phyloP scores from a whole-genome alignment of 2,113 vertebrate species.

The Turnix velox region DNA sequence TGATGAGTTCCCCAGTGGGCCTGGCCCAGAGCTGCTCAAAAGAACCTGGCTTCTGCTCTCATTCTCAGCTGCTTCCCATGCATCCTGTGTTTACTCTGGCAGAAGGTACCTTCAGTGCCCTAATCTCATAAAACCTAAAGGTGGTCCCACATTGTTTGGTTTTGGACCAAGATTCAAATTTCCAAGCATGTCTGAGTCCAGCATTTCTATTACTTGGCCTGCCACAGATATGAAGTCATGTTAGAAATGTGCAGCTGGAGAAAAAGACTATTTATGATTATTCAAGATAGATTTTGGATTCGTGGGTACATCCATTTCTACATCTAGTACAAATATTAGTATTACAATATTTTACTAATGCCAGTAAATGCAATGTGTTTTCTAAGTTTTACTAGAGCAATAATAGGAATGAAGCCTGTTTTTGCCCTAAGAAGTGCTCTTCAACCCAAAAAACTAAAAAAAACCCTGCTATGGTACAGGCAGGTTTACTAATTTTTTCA shows the following conservation, averaged over 20 bases:
- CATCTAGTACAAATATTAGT: background rate
- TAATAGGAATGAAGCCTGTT: background rate
- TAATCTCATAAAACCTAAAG: background rate
- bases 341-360: background rate
- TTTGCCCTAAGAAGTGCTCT: background rate
- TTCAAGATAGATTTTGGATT: background rate
- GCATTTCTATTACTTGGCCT: background rate
- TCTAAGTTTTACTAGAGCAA: background rate
- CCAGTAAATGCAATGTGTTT: background rate
- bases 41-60: background rate
- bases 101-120: background rate
- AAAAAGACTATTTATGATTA: background rate
- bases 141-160: background rate
- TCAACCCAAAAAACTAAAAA: background rate
- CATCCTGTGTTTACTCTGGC: background rate
- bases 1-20: accelerated
- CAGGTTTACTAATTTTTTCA: background rate
- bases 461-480: accelerated
- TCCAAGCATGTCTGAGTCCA: background rate
- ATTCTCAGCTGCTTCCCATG: background rate
- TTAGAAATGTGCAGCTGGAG: background rate
- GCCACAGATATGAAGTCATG: background rate
- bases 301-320: background rate
- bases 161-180: background rate
- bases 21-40: background rate